A percentile compares a stretch with the other conserved stretches of the same genome.
These are phyloP conservation scores for Aporophyla nigra DNA, from an alignment of 2,888 invertebrate species.

Conservation along the genomic window DNA sequence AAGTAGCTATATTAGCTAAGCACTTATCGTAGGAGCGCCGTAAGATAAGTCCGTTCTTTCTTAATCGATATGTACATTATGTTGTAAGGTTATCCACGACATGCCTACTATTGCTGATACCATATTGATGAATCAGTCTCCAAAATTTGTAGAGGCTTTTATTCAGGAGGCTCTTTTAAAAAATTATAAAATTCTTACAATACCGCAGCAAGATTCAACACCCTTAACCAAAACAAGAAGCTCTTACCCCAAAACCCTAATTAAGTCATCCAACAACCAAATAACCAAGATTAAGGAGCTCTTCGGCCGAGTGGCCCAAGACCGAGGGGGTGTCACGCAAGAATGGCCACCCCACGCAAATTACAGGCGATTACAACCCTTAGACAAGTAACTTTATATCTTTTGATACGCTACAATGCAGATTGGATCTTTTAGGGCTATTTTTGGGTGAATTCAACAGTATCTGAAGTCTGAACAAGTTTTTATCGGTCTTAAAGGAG, in stretches of 20 bases:
- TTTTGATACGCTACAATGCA: constrained; percentile 58
- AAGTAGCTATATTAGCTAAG: not conserved
- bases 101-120: constrained; percentile 4
- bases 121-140: not conserved
- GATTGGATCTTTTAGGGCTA: constrained; percentile 39
- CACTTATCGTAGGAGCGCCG: not conserved
- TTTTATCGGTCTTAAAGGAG: constrained; percentile 23
- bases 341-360: constrained; percentile 53
- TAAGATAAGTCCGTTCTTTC: constrained; percentile 3
- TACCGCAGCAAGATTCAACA: constrained; percentile 14
- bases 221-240: constrained; percentile 14
- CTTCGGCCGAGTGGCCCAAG: constrained; percentile 44
- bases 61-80: constrained; percentile 21
- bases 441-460: constrained; percentile 29
- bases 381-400: constrained; percentile 43
- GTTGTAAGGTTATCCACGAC: not conserved
- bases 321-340: constrained; percentile 56
- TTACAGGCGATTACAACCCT: constrained; percentile 58
- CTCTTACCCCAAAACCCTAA: constrained; percentile 45
- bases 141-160: not conserved
- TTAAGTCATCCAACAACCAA: constrained; percentile 52
- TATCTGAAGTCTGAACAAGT: constrained; percentile 36
- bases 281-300: constrained; percentile 60
- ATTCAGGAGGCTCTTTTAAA: not conserved
- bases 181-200: not conserved